Percentiles rank a stretch among this genome's conserved stretches.
Evolutionary conservation across 2,113 vertebrate species (phyloP).

Genomic region (Bufo bufo): DNA sequence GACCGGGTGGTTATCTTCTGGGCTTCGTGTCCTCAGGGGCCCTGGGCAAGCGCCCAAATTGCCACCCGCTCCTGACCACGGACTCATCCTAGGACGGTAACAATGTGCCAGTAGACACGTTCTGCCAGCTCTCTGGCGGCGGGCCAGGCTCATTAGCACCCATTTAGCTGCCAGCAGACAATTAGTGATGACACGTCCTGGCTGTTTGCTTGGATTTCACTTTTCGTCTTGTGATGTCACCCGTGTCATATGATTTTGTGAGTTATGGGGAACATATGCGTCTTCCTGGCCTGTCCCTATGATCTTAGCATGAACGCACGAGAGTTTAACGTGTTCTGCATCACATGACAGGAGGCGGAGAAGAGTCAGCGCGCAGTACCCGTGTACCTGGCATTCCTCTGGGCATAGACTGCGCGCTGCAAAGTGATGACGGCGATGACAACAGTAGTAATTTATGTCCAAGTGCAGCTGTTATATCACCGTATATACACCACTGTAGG

Average conservation of each 20-base stretch:
- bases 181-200: not conserved
- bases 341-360: not conserved
- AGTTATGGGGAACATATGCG: conserved; percentile 21
- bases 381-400: not conserved
- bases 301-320: not conserved
- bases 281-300: not conserved
- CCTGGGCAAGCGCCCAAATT: not conserved
- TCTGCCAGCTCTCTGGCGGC: not conserved
- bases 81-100: not conserved
- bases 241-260: not conserved
- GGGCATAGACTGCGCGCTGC: too few relatives aligned
- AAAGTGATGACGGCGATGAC: not conserved
- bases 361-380: not conserved
- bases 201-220: conserved; percentile 8
- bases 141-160: not conserved
- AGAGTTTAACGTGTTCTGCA: not conserved
- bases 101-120: not conserved
- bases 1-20: not conserved
- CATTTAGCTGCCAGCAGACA: not conserved
- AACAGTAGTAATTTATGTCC: not conserved
- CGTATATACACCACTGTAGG: too few relatives aligned
- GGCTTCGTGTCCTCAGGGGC: not conserved
- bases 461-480: not conserved
- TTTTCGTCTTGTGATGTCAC: not conserved
- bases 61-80: not conserved